phyloP scores from a whole-genome alignment of 2,113 vertebrate genomes.

The Blennius ocellaris region DNA sequence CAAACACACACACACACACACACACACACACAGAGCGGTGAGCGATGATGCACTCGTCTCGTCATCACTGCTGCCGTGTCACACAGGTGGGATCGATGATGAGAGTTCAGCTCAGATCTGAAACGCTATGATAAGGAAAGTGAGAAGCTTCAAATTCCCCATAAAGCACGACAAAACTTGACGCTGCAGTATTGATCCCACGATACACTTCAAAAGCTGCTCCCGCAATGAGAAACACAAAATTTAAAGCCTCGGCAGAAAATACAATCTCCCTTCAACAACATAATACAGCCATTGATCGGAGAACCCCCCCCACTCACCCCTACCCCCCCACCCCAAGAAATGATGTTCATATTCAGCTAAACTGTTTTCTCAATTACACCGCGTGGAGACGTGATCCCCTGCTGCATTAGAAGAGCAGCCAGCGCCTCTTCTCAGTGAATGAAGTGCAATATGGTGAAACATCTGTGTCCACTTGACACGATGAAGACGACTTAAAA shows the following conservation, averaged over 20 bases:
- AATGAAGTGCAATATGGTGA: too few species aligned
- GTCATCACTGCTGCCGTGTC: conserved; percentile 72
- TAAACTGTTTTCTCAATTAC: too few species aligned
- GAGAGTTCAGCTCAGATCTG: conserved; percentile 47
- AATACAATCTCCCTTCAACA: not conserved
- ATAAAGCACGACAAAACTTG: not conserved
- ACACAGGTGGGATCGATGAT: conserved; percentile 60
- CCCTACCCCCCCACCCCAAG: too few species aligned
- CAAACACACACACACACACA: conserved; percentile 4
- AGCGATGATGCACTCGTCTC: conserved; percentile 66
- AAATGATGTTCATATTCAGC: too few species aligned
- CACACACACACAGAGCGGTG: conserved; percentile 32
- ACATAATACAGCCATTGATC: not conserved
- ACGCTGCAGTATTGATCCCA: not conserved
- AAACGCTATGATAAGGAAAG: not conserved
- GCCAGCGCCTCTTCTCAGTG: too few species aligned
- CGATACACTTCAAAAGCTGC: not conserved
- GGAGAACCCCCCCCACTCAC: too few species aligned
- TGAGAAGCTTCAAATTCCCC: not conserved
- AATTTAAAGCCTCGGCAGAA: not conserved
- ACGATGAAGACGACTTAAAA: too few species aligned
- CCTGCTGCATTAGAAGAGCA: too few species aligned
- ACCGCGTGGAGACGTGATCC: too few species aligned
- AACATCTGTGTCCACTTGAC: too few species aligned
- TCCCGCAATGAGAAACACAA: not conserved